phyloP scores from a whole-genome alignment of 2,113 vertebrate genomes.

The Mustelus asterias region DNA sequence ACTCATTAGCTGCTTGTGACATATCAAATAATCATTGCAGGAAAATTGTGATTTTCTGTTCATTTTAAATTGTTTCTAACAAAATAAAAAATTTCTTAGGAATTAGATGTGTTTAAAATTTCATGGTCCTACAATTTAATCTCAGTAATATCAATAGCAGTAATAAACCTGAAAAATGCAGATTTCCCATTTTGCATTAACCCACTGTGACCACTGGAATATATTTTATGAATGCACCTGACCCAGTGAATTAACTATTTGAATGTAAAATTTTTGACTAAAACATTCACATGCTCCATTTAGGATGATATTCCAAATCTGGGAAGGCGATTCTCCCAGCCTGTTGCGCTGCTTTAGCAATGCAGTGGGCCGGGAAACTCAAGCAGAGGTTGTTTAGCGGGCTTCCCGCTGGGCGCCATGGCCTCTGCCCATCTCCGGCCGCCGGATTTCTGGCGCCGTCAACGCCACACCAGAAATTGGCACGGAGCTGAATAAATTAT shows the following conservation, averaged over 20 bases:
- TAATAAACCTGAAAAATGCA: neutral
- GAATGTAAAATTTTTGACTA: neutral
- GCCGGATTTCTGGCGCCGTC: too few relatives aligned
- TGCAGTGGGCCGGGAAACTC: too few relatives aligned
- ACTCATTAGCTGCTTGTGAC: neutral
- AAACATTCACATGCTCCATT: neutral
- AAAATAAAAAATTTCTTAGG: neutral
- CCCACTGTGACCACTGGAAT: neutral
- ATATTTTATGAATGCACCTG: neutral
- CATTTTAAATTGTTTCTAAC: neutral
- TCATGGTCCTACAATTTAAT: neutral
- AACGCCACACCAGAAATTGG: too few relatives aligned
- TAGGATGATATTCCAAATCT: neutral
- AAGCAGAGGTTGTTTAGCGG: too few relatives aligned
- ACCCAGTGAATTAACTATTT: neutral
- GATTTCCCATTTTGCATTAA: neutral
- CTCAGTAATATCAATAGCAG: neutral
- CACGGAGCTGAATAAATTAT: too few relatives aligned
- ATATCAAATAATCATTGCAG: neutral
- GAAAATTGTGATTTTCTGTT: neutral
- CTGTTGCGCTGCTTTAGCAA: too few relatives aligned
- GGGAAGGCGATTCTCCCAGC: too few relatives aligned
- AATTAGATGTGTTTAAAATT: neutral
- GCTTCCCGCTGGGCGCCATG: too few relatives aligned
- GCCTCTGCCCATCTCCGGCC: too few relatives aligned